A percentile compares a stretch with the other conserved stretches of the same genome.
Conservation (phyloP, 2,888 invertebrate species). For the Junonia oenone region DNA sequence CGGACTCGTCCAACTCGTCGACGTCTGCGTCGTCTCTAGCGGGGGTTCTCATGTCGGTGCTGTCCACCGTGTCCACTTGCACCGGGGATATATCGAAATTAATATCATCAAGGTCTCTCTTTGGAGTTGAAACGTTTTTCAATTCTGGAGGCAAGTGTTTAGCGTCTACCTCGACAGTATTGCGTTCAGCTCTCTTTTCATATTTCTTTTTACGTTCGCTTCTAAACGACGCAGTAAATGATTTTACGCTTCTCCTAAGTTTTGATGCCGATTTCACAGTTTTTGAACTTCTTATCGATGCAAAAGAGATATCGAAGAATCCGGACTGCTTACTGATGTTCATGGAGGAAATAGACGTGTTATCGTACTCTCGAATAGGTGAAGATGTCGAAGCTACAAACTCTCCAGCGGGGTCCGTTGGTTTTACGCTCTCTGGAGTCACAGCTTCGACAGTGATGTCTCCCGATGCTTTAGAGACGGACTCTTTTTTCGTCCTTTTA, state of each 20-base stretch:
- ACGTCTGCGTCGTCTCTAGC: slow-evolving; percentile 39
- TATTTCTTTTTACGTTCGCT: slow-evolving; percentile 75
- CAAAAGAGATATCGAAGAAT: slow-evolving; percentile 73
- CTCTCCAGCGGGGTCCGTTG: slow-evolving; percentile 68
- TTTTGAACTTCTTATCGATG: slow-evolving; percentile 64
- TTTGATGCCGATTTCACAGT: slow-evolving; percentile 72
- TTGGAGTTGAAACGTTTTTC: slow-evolving; percentile 62
- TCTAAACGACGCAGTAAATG: slow-evolving; percentile 74
- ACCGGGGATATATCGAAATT: slow-evolving; percentile 66
- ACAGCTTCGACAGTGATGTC: slow-evolving; percentile 66
- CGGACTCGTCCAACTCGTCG: slow-evolving; percentile 65
- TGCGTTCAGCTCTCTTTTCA: slow-evolving; percentile 63
- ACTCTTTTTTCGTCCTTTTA: slow-evolving; percentile 66
- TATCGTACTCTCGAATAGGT: slow-evolving; percentile 69
- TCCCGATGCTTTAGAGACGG: slow-evolving; percentile 57
- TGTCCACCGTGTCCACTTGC: slow-evolving; percentile 70
- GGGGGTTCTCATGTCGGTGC: slow-evolving; percentile 55
- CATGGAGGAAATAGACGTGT: slow-evolving; percentile 66
- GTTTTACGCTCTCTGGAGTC: slow-evolving; percentile 62
- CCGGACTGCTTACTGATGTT: slow-evolving; percentile 74
- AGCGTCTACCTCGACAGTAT: slow-evolving; percentile 63
- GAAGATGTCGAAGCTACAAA: slow-evolving; percentile 69
- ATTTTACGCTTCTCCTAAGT: slow-evolving; percentile 69
- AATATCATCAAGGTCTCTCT: slow-evolving; percentile 58
- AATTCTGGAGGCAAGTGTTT: slow-evolving; percentile 54